Base-by-base conservation (phyloP, 1,140 invertebrate species). In the Plectrocnemia conspersa region DNA sequence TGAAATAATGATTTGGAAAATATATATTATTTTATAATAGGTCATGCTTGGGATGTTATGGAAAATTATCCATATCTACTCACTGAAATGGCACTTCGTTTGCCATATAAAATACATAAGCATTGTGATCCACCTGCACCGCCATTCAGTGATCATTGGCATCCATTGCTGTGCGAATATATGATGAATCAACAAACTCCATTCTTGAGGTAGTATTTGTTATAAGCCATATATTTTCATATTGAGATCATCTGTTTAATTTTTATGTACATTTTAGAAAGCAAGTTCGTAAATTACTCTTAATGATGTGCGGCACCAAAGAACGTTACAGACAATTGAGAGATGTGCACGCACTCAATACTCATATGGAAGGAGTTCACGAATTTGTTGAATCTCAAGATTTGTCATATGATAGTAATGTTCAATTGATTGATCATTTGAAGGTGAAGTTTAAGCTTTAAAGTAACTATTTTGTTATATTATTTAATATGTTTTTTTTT, bases 291-390 rank as follows among this genome's bases (percentile, higher is more conserved):
- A 95, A 97, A 75, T 76, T 98, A 2, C 69, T 98, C 1, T 76
- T 97, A 44, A 90, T 93, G 61, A 88, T 97, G 52, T 97, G 94
- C 70, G 94, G 93, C 15, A 95, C 89, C 27, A 96, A 97, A 66
- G 94, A 98, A 59, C 92, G 91, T 53, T 98, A 98, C 72, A 81
- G 94, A 15, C 90, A 95, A 66, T 71, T 96, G 32, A 81, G 94
- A 27, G 95, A 98, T 77, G 79, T 96, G 7, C 92, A 98, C 72
- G 89, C 92, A 4, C 71, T 93, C 1, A 85, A 88, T 58, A 87
- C 86, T 35, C 88, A 91, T 64, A 82, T 91, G 61, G 84, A 85
- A 66, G 83, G 83, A 59, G 77, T 79, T 16, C 73, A 75, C 18
- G 68, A 68, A 7, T 66, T 77, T 10, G 68, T 69, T 53, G 67